phyloP scores from a whole-genome alignment of 64 coral and sea anemone species.

The Trachythela sp. region DNA sequence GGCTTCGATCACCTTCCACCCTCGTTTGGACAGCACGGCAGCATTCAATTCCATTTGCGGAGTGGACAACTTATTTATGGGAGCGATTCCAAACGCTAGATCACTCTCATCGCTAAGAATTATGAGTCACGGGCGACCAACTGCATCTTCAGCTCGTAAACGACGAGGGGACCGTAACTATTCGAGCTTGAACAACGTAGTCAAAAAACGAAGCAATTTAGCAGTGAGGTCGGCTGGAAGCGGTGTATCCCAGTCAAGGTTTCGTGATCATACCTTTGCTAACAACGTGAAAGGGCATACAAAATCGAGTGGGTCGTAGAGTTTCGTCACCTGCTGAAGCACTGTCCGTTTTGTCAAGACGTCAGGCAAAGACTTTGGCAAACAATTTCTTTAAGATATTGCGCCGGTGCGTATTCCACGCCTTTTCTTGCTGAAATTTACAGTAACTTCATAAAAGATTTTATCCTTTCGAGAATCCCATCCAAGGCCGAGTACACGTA shows the following conservation, averaged over 20 bases:
- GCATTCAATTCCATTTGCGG: slow-evolving; percentile 15
- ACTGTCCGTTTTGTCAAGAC: background rate
- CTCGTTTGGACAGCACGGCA: slow-evolving; percentile 1
- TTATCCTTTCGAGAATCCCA: background rate
- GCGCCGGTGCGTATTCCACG: background rate
- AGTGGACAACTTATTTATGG: slow-evolving; percentile 47
- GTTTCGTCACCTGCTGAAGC: background rate
- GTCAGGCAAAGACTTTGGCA: background rate
- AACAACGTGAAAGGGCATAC: background rate
- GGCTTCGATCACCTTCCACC: background rate
- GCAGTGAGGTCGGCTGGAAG: background rate
- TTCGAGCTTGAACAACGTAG: background rate
- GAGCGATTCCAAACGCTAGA: slow-evolving; percentile 45
- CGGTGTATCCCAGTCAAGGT: background rate
- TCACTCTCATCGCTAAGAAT: slow-evolving; percentile 50
- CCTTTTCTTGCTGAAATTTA: slow-evolving; percentile 20
- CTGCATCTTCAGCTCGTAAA: background rate
- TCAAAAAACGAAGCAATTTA: background rate
- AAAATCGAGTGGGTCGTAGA: background rate
- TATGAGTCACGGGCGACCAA: slow-evolving; percentile 28
- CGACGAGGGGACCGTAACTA: background rate
- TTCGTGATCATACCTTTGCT: slow-evolving; percentile 5
- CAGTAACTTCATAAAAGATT: background rate
- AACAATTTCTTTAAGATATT: background rate
- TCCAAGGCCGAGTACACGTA: background rate